Base-by-base conservation (phyloP, 2,797 vertebrate genomes). In the Sebastes cheni region DNA sequence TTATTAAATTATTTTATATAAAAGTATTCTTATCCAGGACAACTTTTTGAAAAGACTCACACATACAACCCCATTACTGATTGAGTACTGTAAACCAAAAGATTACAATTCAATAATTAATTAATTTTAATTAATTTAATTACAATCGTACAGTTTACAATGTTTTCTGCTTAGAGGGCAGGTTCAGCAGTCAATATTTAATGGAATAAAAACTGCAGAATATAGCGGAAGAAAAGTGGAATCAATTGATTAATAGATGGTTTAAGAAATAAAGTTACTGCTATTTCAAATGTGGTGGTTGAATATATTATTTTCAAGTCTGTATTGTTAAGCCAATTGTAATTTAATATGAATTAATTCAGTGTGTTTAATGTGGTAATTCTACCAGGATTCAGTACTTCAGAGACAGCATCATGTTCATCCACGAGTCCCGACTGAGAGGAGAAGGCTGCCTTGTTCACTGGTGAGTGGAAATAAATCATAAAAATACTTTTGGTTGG, bases 361-460 rank as follows among this genome's bases (percentile, higher is more conserved):
- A 18, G 7, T 30, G 9, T 46, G 62, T 55, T 59, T 14, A 7
- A 60, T 72, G 3, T 77, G 25, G 12, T 25, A 1, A 22, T 23
- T 25, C 27, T 3, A 14, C 13, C 90, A 99, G 98, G 91, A 94
- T 91, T 65, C 96, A 97, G 90, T 96, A 97, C 95, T 99, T 99
- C 93, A 97, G 97, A 94, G 97, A 98, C 84, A 97, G 97, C 85
- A 97, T 98, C 86, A 89, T 92, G 69, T 98, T 99, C 76, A 99
- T 98, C 88, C 97, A 99, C 4, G 96, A 98, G 83, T 97, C 96
- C 75, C 94, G 97, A 0, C 94, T 98, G 72, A 95, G 93, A 77
- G 96, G 97, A 50, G 96, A 97, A 84, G 96, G 97, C 87, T 98
- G 97, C 86, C 96, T 99, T 2, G 97, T 99, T 65, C 97, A 98